phyloP scores from a whole-genome alignment of 2,888 invertebrate genomes.

The Drosophila algonquin region DNA sequence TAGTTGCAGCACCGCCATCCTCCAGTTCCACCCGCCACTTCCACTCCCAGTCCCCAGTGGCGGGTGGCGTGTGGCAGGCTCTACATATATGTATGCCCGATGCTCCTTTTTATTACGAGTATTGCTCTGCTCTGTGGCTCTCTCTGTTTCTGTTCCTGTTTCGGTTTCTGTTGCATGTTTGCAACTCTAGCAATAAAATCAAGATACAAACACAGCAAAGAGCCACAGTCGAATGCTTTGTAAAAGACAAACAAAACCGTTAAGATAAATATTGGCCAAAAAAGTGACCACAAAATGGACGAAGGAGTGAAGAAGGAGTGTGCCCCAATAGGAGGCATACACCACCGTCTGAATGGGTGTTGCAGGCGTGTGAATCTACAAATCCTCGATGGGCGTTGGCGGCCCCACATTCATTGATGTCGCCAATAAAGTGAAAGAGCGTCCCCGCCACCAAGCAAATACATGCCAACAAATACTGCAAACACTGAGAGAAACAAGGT shows the following conservation, averaged over 20 bases:
- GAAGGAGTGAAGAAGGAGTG: neutral
- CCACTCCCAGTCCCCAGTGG: neutral
- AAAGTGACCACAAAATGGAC: conserved; percentile 49
- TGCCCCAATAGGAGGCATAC: neutral
- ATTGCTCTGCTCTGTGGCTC: conserved; percentile 9
- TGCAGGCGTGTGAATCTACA: conserved; percentile 44
- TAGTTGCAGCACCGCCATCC: conserved; percentile 28
- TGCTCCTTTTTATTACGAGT: conserved; percentile 6
- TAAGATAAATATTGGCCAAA: conserved; percentile 61
- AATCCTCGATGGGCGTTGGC: conserved; percentile 15
- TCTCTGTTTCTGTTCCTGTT: conserved; percentile 4
- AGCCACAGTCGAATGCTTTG: conserved; percentile 21
- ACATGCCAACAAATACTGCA: conserved; percentile 17
- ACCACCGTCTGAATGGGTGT: conserved; percentile 3
- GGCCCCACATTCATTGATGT: conserved; percentile 55
- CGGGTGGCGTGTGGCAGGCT: neutral
- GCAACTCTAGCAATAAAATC: conserved; percentile 67
- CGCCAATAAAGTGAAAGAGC: conserved; percentile 54
- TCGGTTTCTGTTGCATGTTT: conserved; percentile 55
- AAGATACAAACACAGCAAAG: conserved; percentile 51
- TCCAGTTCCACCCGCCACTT: neutral
- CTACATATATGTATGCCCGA: neutral
- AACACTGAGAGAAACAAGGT: conserved; percentile 16
- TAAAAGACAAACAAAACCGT: conserved; percentile 61
- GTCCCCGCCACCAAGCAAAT: conserved; percentile 25